These are phyloP conservation scores for Adelphocoris suturalis DNA, from an alignment of 2,888 invertebrate genomes.

Conservation along the genomic window DNA sequence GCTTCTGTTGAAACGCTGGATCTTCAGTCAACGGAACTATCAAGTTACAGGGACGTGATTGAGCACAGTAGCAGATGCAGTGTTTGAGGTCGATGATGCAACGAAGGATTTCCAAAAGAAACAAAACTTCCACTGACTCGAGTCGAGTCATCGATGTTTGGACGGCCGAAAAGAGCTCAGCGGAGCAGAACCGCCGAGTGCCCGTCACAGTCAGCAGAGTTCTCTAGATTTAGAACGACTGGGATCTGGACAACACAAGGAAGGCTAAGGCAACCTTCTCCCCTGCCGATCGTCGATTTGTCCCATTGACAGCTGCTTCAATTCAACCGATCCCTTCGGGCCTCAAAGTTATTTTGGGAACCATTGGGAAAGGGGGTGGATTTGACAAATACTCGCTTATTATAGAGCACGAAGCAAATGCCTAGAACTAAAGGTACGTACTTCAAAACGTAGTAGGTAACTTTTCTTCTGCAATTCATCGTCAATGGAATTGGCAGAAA, in stretches of 20 bases:
- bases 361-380: not conserved
- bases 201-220: constrained; percentile 28
- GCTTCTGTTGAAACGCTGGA: too few relatives aligned
- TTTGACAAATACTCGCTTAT: too few relatives aligned
- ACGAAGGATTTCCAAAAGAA: not conserved
- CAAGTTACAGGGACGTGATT: not conserved
- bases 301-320: constrained; percentile 23
- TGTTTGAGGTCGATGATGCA: not conserved
- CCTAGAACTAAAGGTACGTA: too few relatives aligned
- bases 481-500: too few relatives aligned
- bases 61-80: not conserved
- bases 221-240: not conserved
- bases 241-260: not conserved
- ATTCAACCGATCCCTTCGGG: constrained; percentile 18
- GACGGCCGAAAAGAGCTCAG: not conserved
- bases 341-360: not conserved
- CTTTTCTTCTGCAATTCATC: too few relatives aligned
- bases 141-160: not conserved
- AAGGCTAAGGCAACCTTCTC: not conserved
- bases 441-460: too few relatives aligned
- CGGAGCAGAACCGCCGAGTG: not conserved
- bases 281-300: constrained; percentile 9
- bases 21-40: too few relatives aligned
- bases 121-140: not conserved
- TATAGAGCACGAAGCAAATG: too few relatives aligned